Base-by-base conservation (phyloP, 2,888 invertebrate genomes). In the Notodromas monacha region DNA sequence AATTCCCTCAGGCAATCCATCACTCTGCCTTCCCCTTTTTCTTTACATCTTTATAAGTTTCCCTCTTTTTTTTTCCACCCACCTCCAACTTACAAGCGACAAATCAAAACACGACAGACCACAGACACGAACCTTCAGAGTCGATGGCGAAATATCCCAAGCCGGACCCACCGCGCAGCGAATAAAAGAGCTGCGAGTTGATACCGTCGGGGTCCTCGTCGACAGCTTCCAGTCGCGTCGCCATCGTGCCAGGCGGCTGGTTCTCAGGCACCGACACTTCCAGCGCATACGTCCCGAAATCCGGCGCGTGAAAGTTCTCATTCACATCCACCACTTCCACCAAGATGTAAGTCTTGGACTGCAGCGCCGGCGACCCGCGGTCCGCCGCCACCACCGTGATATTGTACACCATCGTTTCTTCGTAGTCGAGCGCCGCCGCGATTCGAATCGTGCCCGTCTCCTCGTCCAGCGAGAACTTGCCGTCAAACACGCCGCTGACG, bases 71-170 rank as follows among this genome's bases (percentile, higher is more conserved):
- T n/a, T n/a, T n/a, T n/a, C n/a, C n/a, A n/a, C n/a, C n/a, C n/a
- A n/a, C n/a, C n/a, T n/a, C n/a, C n/a, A n/a, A n/a, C n/a, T n/a
- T n/a, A n/a, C n/a, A n/a, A n/a, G n/a, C n/a, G n/a, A n/a, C n/a
- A n/a, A n/a, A n/a, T n/a, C n/a, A n/a, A n/a, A n/a, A n/a, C n/a
- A n/a, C n/a, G n/a, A n/a, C n/a, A n/a, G n/a, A n/a, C n/a, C n/a
- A n/a, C n/a, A n/a, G n/a, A n/a, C n/a, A 42, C 58, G 56, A 48
- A 77, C 81, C 84, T 54, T 68, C 60, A 43, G 65, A 64, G 47
- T 84, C 81, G 36, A 92, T 72, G 40, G 68, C 61, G 57, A 92
- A 92, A 39, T 70, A 62, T 14, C 86, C 81, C 42, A 84, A 59
- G 26, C 89, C 89, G 43, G 72, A 67, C 29, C 86, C 86, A 30